These are phyloP conservation scores for Monochamus alternatus DNA, from an alignment of 2,888 invertebrate genomes.

Conservation along the genomic window DNA sequence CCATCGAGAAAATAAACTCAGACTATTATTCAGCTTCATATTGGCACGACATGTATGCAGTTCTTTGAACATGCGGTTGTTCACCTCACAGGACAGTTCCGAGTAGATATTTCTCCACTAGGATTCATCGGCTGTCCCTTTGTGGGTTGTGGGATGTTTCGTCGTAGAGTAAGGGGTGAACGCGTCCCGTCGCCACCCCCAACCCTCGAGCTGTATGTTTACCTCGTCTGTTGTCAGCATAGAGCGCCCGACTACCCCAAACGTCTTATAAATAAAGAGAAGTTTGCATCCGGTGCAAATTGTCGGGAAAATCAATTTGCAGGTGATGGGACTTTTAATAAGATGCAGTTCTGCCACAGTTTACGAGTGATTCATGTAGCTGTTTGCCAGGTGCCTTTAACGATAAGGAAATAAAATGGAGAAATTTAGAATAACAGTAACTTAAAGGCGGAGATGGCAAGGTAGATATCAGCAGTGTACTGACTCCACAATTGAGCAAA, in stretches of 20 bases:
- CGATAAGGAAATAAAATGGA: no score
- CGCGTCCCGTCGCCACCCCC: background rate
- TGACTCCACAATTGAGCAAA: no score
- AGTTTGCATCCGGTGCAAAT: constrained; percentile 42
- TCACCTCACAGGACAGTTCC: background rate
- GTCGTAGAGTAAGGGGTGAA: constrained; percentile 8
- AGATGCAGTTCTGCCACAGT: constrained; percentile 4
- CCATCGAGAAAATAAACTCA: no score
- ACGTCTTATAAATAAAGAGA: constrained; percentile 38
- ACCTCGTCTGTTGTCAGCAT: constrained; percentile 5
- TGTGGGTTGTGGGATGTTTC: constrained; percentile 2
- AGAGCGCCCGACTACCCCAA: constrained; percentile 5
- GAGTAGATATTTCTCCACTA: background rate
- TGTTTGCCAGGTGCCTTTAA: no score
- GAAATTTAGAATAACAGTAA: no score
- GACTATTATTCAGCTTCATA: no score
- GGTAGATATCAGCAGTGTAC: no score
- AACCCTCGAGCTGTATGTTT: constrained; percentile 12
- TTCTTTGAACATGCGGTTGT: background rate
- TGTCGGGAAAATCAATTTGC: constrained; percentile 43
- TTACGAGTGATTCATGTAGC: no score
- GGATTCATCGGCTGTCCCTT: constrained; percentile 8
- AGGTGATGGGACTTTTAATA: constrained; percentile 5
- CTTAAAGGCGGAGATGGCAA: no score
- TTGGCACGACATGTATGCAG: no score